Evolutionary conservation across 1,140 invertebrate species (phyloP), one percentile per base, ranked within the genome.

Genomic region (Hormaphis cornu): DNA sequence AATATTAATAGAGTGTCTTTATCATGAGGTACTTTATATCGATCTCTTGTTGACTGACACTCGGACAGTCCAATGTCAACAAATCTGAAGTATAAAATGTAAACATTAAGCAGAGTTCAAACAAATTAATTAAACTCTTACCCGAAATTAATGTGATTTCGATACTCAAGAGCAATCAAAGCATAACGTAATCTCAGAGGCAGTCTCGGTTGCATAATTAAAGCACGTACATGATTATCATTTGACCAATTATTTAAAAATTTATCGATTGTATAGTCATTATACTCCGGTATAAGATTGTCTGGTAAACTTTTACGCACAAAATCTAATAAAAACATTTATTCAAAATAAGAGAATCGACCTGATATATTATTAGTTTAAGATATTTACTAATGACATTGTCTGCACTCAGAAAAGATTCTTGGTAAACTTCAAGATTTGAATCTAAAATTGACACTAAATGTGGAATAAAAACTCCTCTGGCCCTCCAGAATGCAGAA

Each of bases 1-100:
- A 97, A 93, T 52, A 97, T 79, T 56, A 96, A 81, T 69, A 98
- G 82, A 1, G 88, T 91, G 75, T 97, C 93, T 77, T 89, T 83
- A 74, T 87, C 86, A 14, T 82, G 76, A 48, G 88, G 85, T 18
- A 93, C 84, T 76, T 88, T 87, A 77, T 87, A 93, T 22, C 85
- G 84, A 2, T 79, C 76, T 69, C 82, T 80, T 70, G 91, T 84
- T 70, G 81, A 80, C 74, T 82, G 79, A 6, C 84, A 85, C 48
- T 86, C 83, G 1, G 75, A 76, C 0, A 78, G 77, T 3, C 80
- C 81, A 70, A 83, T 80, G 73, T 85, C 83, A 69, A 84, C 86
- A 82, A 85, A 89, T 72, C 88, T 90, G 73, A 28, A 76, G 74
- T 48, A n/a, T n/a, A 40, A 69, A 42, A 69, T 61, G 18, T 40